Evolutionary conservation across 2,113 vertebrate genomes (phyloP).

Genomic region (Machaerirhynchus nigripectus): DNA sequence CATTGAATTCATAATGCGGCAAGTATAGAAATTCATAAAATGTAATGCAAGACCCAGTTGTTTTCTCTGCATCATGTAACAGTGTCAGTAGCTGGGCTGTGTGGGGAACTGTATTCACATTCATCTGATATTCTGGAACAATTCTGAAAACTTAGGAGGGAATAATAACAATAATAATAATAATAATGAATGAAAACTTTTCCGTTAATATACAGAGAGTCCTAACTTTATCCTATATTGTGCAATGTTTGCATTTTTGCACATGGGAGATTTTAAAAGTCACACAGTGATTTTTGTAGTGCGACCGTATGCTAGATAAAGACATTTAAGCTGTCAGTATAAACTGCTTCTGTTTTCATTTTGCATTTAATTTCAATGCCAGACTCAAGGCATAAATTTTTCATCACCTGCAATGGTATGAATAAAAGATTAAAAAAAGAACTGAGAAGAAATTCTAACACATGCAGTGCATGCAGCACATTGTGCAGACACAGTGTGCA

Average conservation of each 20-base stretch:
- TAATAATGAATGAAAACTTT: constrained; percentile 67
- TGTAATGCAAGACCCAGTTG: constrained; percentile 32
- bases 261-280: constrained; percentile 80
- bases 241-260: constrained; percentile 74
- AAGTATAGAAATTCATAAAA: constrained; percentile 61
- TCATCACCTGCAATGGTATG: constrained; percentile 99
- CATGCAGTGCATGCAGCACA: constrained; percentile 85
- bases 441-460: constrained; percentile 92
- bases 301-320: constrained; percentile 98
- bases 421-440: constrained; percentile 99
- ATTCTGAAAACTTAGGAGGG: constrained; percentile 30
- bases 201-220: constrained; percentile 55
- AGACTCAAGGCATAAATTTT: constrained; percentile 99
- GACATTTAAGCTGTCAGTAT: constrained; percentile 99
- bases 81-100: constrained; percentile 20
- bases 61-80: constrained; percentile 29
- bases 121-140: not conserved
- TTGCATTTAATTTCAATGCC: constrained; percentile 99
- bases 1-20: constrained; percentile 22
- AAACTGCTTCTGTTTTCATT: constrained; percentile 99
- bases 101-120: constrained; percentile 6
- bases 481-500: constrained; percentile 85
- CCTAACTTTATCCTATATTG: constrained; percentile 76
- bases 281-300: constrained; percentile 90
- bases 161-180: constrained; percentile 40